Percentiles rank a stretch among this genome's conserved stretches.
These are phyloP conservation scores for Protomyctophum bolini DNA, from an alignment of 2,113 vertebrate genomes.

Conservation along the genomic window DNA sequence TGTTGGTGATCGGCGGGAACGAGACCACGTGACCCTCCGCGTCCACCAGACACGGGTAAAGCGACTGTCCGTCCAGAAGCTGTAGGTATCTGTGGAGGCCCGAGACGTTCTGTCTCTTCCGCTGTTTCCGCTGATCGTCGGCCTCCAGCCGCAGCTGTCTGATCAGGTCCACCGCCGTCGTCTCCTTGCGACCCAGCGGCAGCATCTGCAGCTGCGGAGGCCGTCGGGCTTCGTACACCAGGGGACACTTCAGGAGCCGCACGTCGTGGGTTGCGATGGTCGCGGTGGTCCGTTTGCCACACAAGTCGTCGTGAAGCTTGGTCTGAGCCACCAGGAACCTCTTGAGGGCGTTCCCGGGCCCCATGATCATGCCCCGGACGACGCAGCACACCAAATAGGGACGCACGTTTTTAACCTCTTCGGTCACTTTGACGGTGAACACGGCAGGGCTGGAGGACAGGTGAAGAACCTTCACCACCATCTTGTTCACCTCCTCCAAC, in stretches of 20 bases:
- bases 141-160: slow-evolving; percentile 89
- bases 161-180: slow-evolving; percentile 87
- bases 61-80: slow-evolving; percentile 86
- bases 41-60: slow-evolving; percentile 90
- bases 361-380: slow-evolving; percentile 86
- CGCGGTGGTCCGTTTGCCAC: slow-evolving; percentile 88
- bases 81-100: slow-evolving; percentile 96
- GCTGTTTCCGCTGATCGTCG: slow-evolving; percentile 93
- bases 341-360: slow-evolving; percentile 84
- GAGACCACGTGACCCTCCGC: slow-evolving; percentile 88
- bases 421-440: slow-evolving; percentile 76
- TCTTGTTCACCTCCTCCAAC: slow-evolving; percentile 74
- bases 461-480: slow-evolving; percentile 87
- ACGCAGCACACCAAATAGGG: slow-evolving; percentile 92
- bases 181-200: slow-evolving; percentile 89
- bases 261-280: slow-evolving; percentile 94
- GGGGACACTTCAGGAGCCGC: slow-evolving; percentile 81
- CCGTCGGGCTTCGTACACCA: slow-evolving; percentile 80
- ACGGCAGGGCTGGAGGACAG: slow-evolving; percentile 77
- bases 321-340: slow-evolving; percentile 88
- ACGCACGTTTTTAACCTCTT: slow-evolving; percentile 82
- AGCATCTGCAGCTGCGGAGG: slow-evolving; percentile 85
- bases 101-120: slow-evolving; percentile 90
- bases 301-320: slow-evolving; percentile 92
- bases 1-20: slow-evolving; percentile 96